phyloP scores from a whole-genome alignment of 2,888 invertebrate genomes.

The Sesia apiformis region DNA sequence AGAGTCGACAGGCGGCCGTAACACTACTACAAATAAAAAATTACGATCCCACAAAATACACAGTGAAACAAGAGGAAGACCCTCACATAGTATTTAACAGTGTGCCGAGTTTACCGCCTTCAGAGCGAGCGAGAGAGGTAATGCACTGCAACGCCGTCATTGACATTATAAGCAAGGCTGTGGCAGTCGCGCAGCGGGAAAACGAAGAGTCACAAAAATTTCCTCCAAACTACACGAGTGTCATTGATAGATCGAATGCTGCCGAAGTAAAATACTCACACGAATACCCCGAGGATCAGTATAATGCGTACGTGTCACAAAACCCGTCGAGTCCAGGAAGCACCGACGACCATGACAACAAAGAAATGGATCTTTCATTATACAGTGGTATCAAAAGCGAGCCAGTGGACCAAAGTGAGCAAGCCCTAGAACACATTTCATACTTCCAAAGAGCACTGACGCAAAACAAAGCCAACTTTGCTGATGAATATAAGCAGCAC shows the following conservation, averaged over 20 bases:
- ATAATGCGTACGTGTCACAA: slow-evolving; percentile 40
- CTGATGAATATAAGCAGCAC: slow-evolving; percentile 55
- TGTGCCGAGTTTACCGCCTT: slow-evolving; percentile 71
- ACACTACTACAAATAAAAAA: slow-evolving; percentile 69
- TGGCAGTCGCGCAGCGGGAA: slow-evolving; percentile 66
- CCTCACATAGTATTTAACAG: slow-evolving; percentile 76
- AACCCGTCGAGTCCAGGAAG: slow-evolving; percentile 44
- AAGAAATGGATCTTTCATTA: slow-evolving; percentile 67
- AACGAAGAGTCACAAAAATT: slow-evolving; percentile 60
- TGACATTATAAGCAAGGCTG: slow-evolving; percentile 69
- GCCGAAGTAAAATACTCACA: slow-evolving; percentile 35
- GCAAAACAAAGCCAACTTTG: slow-evolving; percentile 40
- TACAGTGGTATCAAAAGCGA: slow-evolving; percentile 58
- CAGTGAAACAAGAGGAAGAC: slow-evolving; percentile 55
- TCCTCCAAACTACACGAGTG: slow-evolving; percentile 43
- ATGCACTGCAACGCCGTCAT: slow-evolving; percentile 71
- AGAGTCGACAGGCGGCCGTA: slow-evolving; percentile 69
- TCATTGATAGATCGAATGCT: slow-evolving; percentile 36
- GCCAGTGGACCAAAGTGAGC: slow-evolving; percentile 35
- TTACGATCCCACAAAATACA: slow-evolving; percentile 66
- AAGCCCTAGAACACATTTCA: slow-evolving; percentile 29
- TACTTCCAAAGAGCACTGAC: slow-evolving; percentile 35
- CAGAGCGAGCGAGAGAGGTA: slow-evolving; percentile 69
- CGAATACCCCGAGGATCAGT: slow-evolving; percentile 54
- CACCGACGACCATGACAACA: slow-evolving; percentile 56